Evolutionary conservation across 2,888 invertebrate species (phyloP), one percentile per base, ranked within the genome.

Genomic region (Polydrusus tereticollis): DNA sequence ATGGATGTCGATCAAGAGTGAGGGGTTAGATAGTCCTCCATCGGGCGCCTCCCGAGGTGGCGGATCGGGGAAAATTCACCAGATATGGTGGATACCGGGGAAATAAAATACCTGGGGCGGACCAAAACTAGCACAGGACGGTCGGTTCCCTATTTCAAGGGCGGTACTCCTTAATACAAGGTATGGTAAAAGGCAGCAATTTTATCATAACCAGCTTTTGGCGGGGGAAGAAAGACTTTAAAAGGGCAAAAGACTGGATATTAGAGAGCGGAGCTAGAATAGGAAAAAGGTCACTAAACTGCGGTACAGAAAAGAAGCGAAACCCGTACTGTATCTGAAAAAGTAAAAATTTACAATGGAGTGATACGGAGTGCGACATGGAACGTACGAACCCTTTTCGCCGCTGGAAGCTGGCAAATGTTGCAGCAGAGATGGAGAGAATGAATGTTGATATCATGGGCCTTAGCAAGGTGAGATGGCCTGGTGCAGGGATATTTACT

Each of bases 261-360:
- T 38, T 10, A 45, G 8, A 62, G 23, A 45, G 62, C 62, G 62
- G n/a, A 16, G 45, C 62, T 62, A n/a, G 7, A 62, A 5, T 26
- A 62, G 43, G 23, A 62, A 23, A 62, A 43, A 21, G 62, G 21
- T 62, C 23, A 43, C 45, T 14, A 7, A 43, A 62, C 62, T 64
- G 52, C 50, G 52, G 63, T 64, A 36, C 55, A 29, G 64, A 64
- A 64, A 64, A 55, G 50, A 20, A 64, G 52, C 64, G 64, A 20
- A 21, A 64, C 33, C 18, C 36, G 26, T 64, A 64, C 64, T 64
- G 33, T 26, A 50, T n/a, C n/a, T n/a, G n/a, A n/a, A n/a, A n/a
- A n/a, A n/a, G n/a, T n/a, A n/a, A n/a, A n/a, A n/a, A n/a, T n/a
- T n/a, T n/a, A n/a, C n/a, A n/a, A n/a, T n/a, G n/a, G n/a, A n/a